Evolutionary conservation across 2,797 vertebrate genomes (phyloP).

Genomic region (Ceyx erithaca): DNA sequence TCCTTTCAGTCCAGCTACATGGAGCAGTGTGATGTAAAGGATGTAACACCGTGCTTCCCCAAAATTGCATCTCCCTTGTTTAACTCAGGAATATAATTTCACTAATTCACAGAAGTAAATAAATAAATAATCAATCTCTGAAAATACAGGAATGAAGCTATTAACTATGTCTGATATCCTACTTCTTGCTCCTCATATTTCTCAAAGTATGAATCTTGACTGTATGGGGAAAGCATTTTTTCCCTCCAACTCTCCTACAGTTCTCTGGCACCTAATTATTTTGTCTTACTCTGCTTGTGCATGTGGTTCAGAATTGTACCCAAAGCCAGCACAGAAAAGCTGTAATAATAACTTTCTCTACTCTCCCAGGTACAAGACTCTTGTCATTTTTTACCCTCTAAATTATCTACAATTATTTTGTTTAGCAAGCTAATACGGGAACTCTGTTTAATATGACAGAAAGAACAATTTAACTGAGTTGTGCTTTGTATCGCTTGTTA

Average conservation of each 20-base stretch:
- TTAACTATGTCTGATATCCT: background rate
- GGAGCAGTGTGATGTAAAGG: background rate
- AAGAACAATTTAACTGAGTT: conserved; percentile 63
- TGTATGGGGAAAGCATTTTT: background rate
- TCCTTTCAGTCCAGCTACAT: background rate
- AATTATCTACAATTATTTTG: conserved; percentile 69
- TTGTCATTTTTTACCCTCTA: conserved; percentile 70
- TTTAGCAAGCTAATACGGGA: conserved; percentile 48
- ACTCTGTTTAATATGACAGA: conserved; percentile 66
- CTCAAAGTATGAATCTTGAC: background rate
- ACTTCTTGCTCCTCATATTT: background rate
- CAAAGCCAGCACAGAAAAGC: background rate
- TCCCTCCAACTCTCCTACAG: background rate
- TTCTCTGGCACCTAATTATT: conserved; percentile 8
- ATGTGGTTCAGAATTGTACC: background rate
- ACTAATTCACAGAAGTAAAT: background rate
- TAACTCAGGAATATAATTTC: background rate
- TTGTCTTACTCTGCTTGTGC: background rate
- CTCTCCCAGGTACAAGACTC: conserved; percentile 28
- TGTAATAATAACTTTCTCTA: background rate
- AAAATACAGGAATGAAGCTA: background rate
- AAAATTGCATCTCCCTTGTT: background rate
- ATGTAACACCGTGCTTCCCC: background rate
- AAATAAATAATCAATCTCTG: background rate
- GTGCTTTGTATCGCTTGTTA: conserved; percentile 61